Percentiles rank a stretch among this genome's conserved stretches.
Evolutionary conservation across 2,797 vertebrate species (phyloP).

Genomic region (Microchirus variegatus): DNA sequence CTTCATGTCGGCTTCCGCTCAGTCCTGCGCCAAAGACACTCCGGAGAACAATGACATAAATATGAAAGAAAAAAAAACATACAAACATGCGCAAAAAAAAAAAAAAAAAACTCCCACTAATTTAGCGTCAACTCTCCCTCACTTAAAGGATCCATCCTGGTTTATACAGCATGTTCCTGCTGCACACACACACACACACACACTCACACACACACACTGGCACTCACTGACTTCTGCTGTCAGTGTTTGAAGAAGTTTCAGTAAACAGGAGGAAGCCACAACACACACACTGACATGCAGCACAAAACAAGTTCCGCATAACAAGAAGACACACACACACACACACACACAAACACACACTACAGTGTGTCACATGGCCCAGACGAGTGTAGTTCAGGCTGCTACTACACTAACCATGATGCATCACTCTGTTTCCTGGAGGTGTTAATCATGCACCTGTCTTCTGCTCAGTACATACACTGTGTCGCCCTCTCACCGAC

Average conservation of each 20-base stretch:
- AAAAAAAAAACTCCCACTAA: not conserved
- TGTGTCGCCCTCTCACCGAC: conserved; percentile 12
- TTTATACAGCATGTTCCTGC: not conserved
- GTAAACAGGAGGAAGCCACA: conserved; percentile 69
- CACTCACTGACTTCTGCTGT: not conserved
- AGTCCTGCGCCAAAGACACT: not conserved
- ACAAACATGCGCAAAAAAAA: not conserved
- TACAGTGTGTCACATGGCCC: conserved; percentile 56
- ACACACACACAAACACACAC: conserved; percentile 2
- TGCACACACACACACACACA: not conserved
- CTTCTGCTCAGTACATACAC: not conserved
- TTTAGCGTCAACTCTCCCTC: conserved; percentile 1
- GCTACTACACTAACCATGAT: conserved; percentile 53
- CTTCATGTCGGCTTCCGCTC: conserved; percentile 76
- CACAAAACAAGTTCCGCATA: conserved; percentile 66
- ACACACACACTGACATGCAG: conserved; percentile 36
- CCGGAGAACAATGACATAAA: not conserved
- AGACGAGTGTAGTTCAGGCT: conserved; percentile 41
- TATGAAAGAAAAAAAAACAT: not conserved
- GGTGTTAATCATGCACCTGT: conserved; percentile 11
- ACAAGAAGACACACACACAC: not conserved
- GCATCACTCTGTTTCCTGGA: conserved; percentile 35
- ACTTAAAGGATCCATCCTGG: conserved; percentile 5
- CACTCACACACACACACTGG: not conserved
- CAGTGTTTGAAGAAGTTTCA: conserved; percentile 22